Evolutionary conservation across 2,888 invertebrate species (phyloP).

Genomic region (Malacosoma neustria): DNA sequence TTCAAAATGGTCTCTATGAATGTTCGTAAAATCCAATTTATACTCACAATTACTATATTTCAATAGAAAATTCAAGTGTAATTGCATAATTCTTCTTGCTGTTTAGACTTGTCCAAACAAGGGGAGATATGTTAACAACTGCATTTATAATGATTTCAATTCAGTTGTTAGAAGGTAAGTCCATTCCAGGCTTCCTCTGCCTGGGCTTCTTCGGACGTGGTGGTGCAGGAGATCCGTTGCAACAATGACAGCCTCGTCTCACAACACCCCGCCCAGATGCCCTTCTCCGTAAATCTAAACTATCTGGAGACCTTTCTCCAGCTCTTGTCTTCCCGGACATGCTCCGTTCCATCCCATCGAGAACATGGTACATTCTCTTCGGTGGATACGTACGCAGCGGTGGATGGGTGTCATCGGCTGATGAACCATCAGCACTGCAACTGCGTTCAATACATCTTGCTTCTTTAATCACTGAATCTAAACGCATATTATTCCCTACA

Average conservation of each 20-base stretch:
- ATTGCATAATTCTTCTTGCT: too few species aligned
- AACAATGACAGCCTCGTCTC: slow-evolving; percentile 77
- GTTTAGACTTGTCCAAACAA: too few species aligned
- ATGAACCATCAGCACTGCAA: slow-evolving; percentile 42
- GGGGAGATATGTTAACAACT: too few species aligned
- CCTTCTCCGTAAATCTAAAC: slow-evolving; percentile 33
- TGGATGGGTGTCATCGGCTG: slow-evolving; percentile 45
- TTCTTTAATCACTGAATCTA: slow-evolving; percentile 67
- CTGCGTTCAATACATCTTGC: slow-evolving; percentile 41
- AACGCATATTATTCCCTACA: slow-evolving; percentile 43
- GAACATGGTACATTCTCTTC: slow-evolving; percentile 31
- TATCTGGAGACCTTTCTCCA: slow-evolving; percentile 35
- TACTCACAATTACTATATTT: too few species aligned
- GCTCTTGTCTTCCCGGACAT: slow-evolving; percentile 51
- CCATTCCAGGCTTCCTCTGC: slow-evolving; percentile 39
- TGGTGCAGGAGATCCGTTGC: slow-evolving; percentile 73
- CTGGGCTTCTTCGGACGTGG: slow-evolving; percentile 61
- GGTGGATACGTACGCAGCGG: slow-evolving; percentile 57
- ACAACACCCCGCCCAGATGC: slow-evolving; percentile 72
- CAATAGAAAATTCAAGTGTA: too few species aligned
- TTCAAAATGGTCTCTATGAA: too few species aligned
- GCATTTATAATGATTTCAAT: background rate
- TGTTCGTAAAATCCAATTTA: too few species aligned
- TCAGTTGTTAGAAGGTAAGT: slow-evolving; percentile 28
- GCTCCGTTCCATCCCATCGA: slow-evolving; percentile 46